Percentiles rank a stretch among this genome's conserved stretches.
phyloP scores from a whole-genome alignment of 2,888 invertebrate genomes.

The Xanthostigma xanthostigma region DNA sequence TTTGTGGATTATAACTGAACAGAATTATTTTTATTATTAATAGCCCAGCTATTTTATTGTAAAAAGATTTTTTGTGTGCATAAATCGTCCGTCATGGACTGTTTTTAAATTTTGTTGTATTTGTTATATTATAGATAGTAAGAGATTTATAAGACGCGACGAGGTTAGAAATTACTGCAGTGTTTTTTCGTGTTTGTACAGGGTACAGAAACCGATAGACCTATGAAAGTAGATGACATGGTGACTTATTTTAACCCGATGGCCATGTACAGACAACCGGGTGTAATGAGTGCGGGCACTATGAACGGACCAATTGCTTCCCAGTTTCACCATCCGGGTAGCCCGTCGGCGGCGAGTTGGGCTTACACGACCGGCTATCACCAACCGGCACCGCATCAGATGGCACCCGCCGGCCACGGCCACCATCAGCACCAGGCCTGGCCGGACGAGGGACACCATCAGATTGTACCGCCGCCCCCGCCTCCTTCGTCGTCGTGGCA shows the following conservation, averaged over 20 bases:
- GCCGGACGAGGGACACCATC: constrained; percentile 7
- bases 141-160: no score
- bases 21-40: no score
- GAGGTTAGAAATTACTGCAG: no score
- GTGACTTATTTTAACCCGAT: constrained; percentile 59
- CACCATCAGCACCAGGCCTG: constrained; percentile 31
- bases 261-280: constrained; percentile 52
- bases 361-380: constrained; percentile 31
- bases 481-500: constrained; percentile 24
- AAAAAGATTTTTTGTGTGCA: no score
- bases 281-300: constrained; percentile 33
- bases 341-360: constrained; percentile 28
- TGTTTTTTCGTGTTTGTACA: no score
- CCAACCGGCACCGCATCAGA: constrained; percentile 14
- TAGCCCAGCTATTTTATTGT: no score
- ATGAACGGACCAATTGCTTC: constrained; percentile 41
- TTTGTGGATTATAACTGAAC: no score
- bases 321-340: constrained; percentile 32
- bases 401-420: constrained; percentile 21
- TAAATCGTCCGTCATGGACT: no score
- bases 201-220: no score
- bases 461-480: not conserved
- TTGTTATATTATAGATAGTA: no score
- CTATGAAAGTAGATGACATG: constrained; percentile 28
- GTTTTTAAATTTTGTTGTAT: no score